Evolutionary conservation across 2,888 invertebrate species (phyloP), one percentile per base, ranked within the genome.

Genomic region (Idaea biselata): DNA sequence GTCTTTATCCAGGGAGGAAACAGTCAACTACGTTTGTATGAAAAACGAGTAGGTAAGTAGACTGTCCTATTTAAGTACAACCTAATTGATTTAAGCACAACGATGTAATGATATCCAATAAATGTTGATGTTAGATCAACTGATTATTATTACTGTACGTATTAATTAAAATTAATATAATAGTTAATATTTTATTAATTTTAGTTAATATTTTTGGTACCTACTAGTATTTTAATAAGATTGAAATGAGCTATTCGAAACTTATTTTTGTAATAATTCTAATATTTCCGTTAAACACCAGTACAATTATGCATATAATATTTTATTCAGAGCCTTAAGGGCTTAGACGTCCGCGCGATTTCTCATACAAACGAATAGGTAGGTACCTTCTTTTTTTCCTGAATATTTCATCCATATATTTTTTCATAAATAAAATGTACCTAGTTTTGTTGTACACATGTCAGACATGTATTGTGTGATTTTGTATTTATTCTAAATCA

Each of bases 81-180:
- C 44, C 44, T 44, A 14, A 44, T 44, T 44, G 44, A 44, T 44
- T 44, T 44, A 8, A 44, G 44, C 44, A 44, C 8, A 44, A 44
- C 44, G 44, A 44, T 44, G 44, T 11, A 44, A 44, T 44, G 44
- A 14, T 44, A 44, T 44, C 11, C 14, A 44, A 44, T 44, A 44
- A 44, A 44, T 44, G 44, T 44, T 44, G 44, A 44, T 11, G 5
- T 11, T 44, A 44, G 7, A 44, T 44, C 44, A 44, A 44, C 44
- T 44, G 44, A 44, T 44, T 44, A 44, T 44, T 44, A 44, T 44
- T 44, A 55, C 18, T 44, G 14, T 14, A 14, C 44, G 6, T 44
- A 44, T 44, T 44, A 44, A 44, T 44, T 33, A 7, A 54, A 61
- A 33, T 63, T 59, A 56, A 17, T 44, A 8, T 55, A 55, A 14